Percentiles rank a stretch among this genome's conserved stretches.
Conservation (phyloP, 2,888 invertebrate genomes). For the Stegana nigrithorax region DNA sequence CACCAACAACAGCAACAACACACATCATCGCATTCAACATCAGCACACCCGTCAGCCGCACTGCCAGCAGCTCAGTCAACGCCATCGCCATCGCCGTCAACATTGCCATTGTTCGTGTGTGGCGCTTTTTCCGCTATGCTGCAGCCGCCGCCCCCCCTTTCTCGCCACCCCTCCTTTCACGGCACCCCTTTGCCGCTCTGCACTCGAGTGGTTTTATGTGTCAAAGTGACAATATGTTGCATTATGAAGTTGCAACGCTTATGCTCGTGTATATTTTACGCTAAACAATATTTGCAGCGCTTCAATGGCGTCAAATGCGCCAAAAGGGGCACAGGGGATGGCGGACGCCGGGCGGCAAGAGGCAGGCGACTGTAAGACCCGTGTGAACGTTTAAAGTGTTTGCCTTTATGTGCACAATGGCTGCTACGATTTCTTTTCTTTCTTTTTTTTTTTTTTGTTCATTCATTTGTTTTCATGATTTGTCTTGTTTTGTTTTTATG, state of each 20-base stretch:
- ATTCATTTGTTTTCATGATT: too few relatives aligned
- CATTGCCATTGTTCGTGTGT: conserved; percentile 24
- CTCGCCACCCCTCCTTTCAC: background rate
- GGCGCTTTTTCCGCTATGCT: background rate
- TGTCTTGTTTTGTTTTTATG: too few relatives aligned
- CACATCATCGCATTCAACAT: background rate
- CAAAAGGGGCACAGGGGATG: too few relatives aligned
- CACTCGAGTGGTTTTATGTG: conserved; percentile 55
- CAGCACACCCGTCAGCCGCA: background rate
- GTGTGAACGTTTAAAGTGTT: background rate
- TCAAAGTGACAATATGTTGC: conserved; percentile 62
- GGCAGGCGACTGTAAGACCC: background rate
- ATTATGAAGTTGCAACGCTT: conserved; percentile 46
- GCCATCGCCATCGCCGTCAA: conserved; percentile 45
- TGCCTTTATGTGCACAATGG: too few relatives aligned
- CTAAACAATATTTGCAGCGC: background rate
- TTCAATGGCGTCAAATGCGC: too few relatives aligned
- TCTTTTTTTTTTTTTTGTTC: too few relatives aligned
- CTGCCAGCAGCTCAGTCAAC: conserved; percentile 18
- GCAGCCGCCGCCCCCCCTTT: background rate
- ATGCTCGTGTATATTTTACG: background rate
- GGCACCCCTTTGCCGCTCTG: background rate
- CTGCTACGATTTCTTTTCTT: too few relatives aligned
- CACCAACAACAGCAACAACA: background rate
- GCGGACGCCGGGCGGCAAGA: background rate